Base-by-base conservation (phyloP, 2,113 vertebrate genomes). In the Sinocyclocheilus maitianheensis region DNA sequence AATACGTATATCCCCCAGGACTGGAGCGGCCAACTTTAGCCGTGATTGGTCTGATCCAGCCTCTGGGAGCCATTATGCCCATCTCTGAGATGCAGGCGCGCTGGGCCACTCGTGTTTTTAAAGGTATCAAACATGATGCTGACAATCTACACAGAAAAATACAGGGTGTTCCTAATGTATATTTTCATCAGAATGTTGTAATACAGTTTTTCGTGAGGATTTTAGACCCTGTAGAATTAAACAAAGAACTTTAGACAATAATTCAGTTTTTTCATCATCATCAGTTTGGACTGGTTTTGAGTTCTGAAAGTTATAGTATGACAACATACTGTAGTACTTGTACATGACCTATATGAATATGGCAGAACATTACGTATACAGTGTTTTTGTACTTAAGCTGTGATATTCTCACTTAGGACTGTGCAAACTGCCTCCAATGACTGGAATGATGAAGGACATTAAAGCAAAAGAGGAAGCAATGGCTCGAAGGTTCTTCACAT, bases 31-130 rank as follows among this genome's bases (percentile, higher is more conserved):
- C 95, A 0, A 98, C 97, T 0, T 90, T 98, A 92, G 97, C 96
- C 6, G 89, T 98, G 87, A 97, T 98, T 0, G 97, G 98, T 46
- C 89, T 98, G 3, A 63, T 98, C 83, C 98, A 99, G 89, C 97
- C 97, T 0, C 69, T 97, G 20, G 98, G 98, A 22, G 96, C 97
- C 87, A 94, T 98, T 77, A 98, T 98, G 97, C 96, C 97, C 46
- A 91, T 97, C 91, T 92, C 97, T 0, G 97, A 99, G 92, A 92
- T 99, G 78, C 98, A 99, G 89, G 94, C 94, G 60, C 95, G 97
- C 78, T 98, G 96, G 97, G 97, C 93, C 63, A 95, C 95, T 2
- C 94, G 91, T 0, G 91, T 98, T 65, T 98, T 99, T 81, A 97
- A 97, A 94, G 97, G 81, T 83, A 83, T 18, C 30, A 24, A 43